Base-by-base conservation (phyloP, 2,113 vertebrate species). In the Glaucomys volans region DNA sequence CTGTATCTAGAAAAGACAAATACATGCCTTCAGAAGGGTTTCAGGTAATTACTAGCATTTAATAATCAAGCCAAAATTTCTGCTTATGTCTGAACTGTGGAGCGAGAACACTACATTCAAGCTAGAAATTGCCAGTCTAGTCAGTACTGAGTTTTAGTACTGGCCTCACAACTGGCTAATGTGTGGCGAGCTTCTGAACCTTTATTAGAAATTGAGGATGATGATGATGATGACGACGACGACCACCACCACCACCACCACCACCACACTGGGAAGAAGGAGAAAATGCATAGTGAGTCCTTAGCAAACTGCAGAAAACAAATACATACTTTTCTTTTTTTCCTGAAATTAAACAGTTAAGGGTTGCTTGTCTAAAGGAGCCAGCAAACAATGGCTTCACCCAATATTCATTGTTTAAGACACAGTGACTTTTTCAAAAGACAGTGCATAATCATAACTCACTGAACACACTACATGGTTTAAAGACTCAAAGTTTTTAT, bases 1-100 rank as follows among this genome's bases (percentile, higher is more conserved):
- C 66, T 42, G 1, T 26, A 59, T 91, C 96, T 97, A 79, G 80
- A 95, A 95, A 91, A 87, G 52, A 92, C 3, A 37, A 84, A 90
- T 6, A 74, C 0, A 14, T 22, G 2, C 57, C n/a, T 93, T 95
- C 66, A 90, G 80, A 69, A 89, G 59, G 4, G 52, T 66, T 77
- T 77, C 82, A 76, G 0, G 18, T 74, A 37, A 80, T 37, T 47
- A 50, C 47, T 50, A 35, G 17, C 64, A 54, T 57, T 47, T 47
- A n/a, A 11, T 50, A 50, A 50, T 35, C 59, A 81, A 91, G 69
- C 32, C 32, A 37, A 16, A 16, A 12, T 44, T 84, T 71, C 92
- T 85, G 59, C 32, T 88, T 3, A 14, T 91, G 75, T 91, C 80
- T 75, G 44, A 32, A 81, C 37, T 13, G 4, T 75, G 75, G 37